These are phyloP conservation scores for Cryptocephalus primarius DNA, from an alignment of 2,888 invertebrate genomes.

Conservation along the genomic window DNA sequence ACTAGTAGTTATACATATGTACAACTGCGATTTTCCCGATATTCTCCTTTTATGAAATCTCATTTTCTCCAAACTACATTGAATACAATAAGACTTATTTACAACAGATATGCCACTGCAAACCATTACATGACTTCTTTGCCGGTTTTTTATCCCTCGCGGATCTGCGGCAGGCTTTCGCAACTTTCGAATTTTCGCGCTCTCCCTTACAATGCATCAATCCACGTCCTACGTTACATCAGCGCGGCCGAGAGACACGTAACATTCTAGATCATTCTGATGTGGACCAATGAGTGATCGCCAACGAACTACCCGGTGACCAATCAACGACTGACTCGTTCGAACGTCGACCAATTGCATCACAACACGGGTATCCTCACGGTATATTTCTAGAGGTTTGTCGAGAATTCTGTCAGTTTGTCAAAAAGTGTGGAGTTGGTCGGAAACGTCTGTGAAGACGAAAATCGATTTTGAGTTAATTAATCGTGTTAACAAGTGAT, in stretches of 20 bases:
- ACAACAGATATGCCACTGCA: too few species aligned
- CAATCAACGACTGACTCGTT: conserved; percentile 40
- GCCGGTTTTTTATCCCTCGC: too few species aligned
- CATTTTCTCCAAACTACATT: too few species aligned
- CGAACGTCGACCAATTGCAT: conserved; percentile 40
- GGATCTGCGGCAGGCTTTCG: too few species aligned
- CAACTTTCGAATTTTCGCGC: conserved; percentile 1
- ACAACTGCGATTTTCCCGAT: too few species aligned
- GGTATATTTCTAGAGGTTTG: conserved; percentile 26
- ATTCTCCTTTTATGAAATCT: too few species aligned
- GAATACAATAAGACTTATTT: too few species aligned
- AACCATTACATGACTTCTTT: too few species aligned
- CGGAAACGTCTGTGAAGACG: conserved; percentile 1
- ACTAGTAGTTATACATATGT: too few species aligned
- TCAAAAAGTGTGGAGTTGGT: conserved; percentile 7
- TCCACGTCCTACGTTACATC: conserved; percentile 4
- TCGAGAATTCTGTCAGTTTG: conserved; percentile 15
- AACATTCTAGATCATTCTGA: conserved; percentile 1
- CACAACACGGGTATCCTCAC: conserved; percentile 41
- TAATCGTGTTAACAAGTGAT: conserved; percentile 4
- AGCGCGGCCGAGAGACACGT: conserved; percentile 29
- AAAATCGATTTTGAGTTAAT: conserved; percentile 2
- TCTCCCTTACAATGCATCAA: not conserved
- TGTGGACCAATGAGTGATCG: conserved; percentile 54
- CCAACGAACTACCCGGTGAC: conserved; percentile 45